These are phyloP conservation scores for Saccopteryx leptura DNA, from an alignment of 2,113 vertebrate genomes.

Conservation along the genomic window DNA sequence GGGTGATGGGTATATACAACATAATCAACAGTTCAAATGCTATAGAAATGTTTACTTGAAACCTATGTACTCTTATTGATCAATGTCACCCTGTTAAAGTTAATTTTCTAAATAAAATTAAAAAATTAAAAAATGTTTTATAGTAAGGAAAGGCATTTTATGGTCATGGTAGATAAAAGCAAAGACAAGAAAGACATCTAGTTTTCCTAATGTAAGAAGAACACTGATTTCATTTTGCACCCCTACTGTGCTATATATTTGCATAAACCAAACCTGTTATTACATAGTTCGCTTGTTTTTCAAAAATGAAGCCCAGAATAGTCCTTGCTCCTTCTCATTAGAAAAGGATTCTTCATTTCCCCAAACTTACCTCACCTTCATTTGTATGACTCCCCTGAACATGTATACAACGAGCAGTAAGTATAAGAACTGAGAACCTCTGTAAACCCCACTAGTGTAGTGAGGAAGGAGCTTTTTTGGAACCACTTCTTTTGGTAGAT, in stretches of 20 bases:
- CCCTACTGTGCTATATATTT: not conserved
- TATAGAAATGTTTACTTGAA: too few species aligned
- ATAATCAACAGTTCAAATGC: too few species aligned
- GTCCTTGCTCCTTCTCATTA: not conserved
- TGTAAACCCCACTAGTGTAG: not conserved
- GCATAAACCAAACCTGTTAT: not conserved
- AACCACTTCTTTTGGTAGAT: constrained; percentile 14
- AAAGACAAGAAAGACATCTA: not conserved
- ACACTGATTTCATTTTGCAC: not conserved
- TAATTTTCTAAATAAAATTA: not conserved
- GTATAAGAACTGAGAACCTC: not conserved
- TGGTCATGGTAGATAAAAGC: not conserved
- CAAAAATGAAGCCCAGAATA: not conserved
- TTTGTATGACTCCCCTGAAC: not conserved
- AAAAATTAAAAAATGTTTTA: not conserved
- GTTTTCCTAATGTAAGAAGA: not conserved
- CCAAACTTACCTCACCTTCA: constrained; percentile 9
- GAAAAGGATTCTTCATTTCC: not conserved
- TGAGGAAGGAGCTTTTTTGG: constrained; percentile 12
- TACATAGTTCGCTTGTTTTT: not conserved
- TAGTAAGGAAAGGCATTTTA: not conserved
- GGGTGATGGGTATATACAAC: too few species aligned
- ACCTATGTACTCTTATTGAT: too few species aligned
- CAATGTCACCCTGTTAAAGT: too few species aligned
- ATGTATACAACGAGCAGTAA: not conserved